Conservation (phyloP, 2,797 vertebrate genomes). For the Thamnophis elegans region DNA sequence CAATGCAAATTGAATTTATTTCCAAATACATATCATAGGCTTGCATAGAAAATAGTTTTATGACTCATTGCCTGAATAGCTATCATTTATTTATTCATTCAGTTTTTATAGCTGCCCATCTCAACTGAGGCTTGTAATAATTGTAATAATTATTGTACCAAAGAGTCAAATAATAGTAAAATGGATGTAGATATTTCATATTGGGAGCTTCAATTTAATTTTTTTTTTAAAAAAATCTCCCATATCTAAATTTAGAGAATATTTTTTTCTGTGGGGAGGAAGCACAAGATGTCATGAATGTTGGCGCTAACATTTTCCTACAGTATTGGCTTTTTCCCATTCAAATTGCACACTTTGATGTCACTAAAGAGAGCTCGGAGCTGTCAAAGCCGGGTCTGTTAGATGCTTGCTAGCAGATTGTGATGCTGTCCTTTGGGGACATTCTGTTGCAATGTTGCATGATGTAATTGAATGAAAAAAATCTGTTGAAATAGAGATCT, state of each 20-base stretch:
- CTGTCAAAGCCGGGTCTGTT: not conserved
- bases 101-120: not conserved
- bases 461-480: conserved; percentile 77
- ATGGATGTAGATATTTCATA: not conserved
- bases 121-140: not conserved
- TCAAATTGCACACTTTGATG: not conserved
- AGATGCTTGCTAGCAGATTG: conserved; percentile 35
- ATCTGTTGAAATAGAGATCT: conserved; percentile 36
- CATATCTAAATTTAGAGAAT: not conserved
- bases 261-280: not conserved
- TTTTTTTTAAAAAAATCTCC: not conserved
- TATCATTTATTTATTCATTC: not conserved
- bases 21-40: not conserved
- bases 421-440: conserved; percentile 64
- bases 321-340: not conserved
- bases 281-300: not conserved
- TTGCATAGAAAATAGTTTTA: not conserved
- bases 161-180: not conserved
- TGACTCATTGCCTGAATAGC: not conserved
- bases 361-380: not conserved
- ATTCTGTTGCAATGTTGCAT: conserved; percentile 58
- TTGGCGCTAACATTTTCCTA: not conserved
- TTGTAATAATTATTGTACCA: not conserved
- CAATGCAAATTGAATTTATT: not conserved
- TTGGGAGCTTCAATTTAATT: not conserved